These are phyloP conservation scores for Aleiodes leptofemur DNA, from an alignment of 2,888 invertebrate genomes.

Conservation along the genomic window DNA sequence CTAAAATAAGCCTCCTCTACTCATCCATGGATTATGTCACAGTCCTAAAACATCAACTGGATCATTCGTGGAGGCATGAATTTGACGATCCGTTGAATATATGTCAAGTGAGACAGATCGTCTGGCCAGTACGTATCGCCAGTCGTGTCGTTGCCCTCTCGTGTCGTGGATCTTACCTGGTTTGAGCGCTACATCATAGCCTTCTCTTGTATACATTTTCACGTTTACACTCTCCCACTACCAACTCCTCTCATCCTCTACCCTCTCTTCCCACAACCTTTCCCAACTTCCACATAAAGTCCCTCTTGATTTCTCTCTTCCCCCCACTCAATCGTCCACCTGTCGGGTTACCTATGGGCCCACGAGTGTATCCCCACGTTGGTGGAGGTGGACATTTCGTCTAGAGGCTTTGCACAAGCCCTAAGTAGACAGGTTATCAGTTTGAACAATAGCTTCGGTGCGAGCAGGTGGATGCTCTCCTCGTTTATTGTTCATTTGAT, in stretches of 20 bases:
- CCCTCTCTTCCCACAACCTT: slow-evolving; percentile 18
- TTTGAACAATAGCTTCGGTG: slow-evolving; percentile 74
- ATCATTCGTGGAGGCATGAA: neutral
- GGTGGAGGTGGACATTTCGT: slow-evolving; percentile 59
- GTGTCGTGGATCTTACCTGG: slow-evolving; percentile 44
- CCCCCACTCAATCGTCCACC: slow-evolving; percentile 35
- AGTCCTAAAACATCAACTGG: too few relatives aligned
- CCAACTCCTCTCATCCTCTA: neutral
- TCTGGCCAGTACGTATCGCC: slow-evolving; percentile 3
- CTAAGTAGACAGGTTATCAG: slow-evolving; percentile 75
- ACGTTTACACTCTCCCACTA: slow-evolving; percentile 40
- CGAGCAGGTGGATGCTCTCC: slow-evolving; percentile 58
- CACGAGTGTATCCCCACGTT: slow-evolving; percentile 31
- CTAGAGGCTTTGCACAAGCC: slow-evolving; percentile 69
- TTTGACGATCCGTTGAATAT: neutral
- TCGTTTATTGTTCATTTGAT: neutral
- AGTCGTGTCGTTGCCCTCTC: slow-evolving; percentile 43
- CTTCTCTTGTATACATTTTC: slow-evolving; percentile 39
- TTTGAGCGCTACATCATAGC: slow-evolving; percentile 25
- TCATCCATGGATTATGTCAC: too few relatives aligned
- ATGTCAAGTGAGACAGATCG: slow-evolving; percentile 42
- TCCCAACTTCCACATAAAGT: slow-evolving; percentile 25
- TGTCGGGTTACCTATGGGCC: slow-evolving; percentile 36
- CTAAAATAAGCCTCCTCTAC: too few relatives aligned
- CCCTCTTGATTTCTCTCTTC: neutral